Evolutionary conservation across 2,888 invertebrate genomes (phyloP), one percentile per base, ranked within the genome.

Genomic region (Doris montereyensis): DNA sequence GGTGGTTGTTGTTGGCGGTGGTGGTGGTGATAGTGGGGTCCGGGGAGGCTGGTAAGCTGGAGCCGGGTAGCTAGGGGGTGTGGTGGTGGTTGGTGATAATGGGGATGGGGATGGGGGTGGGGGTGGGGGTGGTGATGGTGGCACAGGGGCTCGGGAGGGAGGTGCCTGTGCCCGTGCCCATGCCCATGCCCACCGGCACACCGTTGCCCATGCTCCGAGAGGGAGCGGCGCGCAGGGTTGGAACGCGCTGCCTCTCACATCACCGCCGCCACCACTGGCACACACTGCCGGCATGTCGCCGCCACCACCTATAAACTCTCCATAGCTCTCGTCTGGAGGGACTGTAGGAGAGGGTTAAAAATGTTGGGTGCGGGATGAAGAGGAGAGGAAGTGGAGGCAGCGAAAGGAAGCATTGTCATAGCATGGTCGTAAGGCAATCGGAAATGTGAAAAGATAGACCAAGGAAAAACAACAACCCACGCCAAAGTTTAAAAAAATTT

Each of bases 241-340:
- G n/a, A n/a, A n/a, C n/a, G n/a, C n/a, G n/a, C n/a, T n/a, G n/a
- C n/a, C n/a, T n/a, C n/a, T n/a, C n/a, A n/a, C n/a, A n/a, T n/a
- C n/a, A n/a, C n/a, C n/a, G n/a, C n/a, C n/a, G n/a, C n/a, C n/a
- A n/a, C n/a, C n/a, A n/a, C n/a, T n/a, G n/a, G n/a, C n/a, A n/a
- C n/a, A n/a, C n/a, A n/a, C n/a, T n/a, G n/a, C n/a, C n/a, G n/a
- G n/a, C n/a, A n/a, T n/a, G n/a, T n/a, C 24, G 8, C 24, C 35
- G 60, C 73, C 74, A 17, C 81, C 81, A 24, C 82, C 82, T 41
- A 83, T 81, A 78, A 81, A 83, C 17, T 83, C 81, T 41, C 83
- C 81, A 75, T 71, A 83, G 58, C 65, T 78, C 62, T 83, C 83
- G 21, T 82, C 83, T 82, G 70, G 1, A 68, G 13, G 60, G 21